Base-by-base conservation (phyloP, 2,888 invertebrate species). In the Automeris io region DNA sequence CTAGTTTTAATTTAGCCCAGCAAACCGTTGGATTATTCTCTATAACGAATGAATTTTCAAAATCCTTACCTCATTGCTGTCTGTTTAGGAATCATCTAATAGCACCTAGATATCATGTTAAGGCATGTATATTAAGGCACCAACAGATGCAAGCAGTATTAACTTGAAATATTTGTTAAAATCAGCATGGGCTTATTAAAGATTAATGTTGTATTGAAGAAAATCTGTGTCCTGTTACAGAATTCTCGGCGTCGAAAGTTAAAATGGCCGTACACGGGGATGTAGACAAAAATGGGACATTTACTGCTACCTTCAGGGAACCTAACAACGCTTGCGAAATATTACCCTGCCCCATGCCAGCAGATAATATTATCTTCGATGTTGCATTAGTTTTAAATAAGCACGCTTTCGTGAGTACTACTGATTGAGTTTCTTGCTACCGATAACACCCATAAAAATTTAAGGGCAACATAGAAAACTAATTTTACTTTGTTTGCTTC, bases 231-330 rank as follows among this genome's bases (percentile, higher is more conserved):
- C 33, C 37, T 22, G 35, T 54, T 57, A 1, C 57, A 81, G 77
- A 59, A 37, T 79, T 77, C 46, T 56, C 69, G 0, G 66, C 78
- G 1, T 41, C 61, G 0, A 59, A 59, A 5, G 33, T 79, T 13
- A 65, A 61, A 38, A 35, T 76, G 2, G 49, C 65, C 0, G 61
- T 75, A 11, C 57, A 49, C 3, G 66, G 60, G 2, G 77, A 76
- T 24, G 59, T 66, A 2, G 45, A 57, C 21, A 62, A 67, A 33
- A 53, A 57, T 1, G 67, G 54, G 0, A 45, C 43, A 7, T 77
- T 56, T 40, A 46, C 57, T n/a, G 64, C 56, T 2, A 36, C 45
- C 0, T 45, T 78, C 12, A 65, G 60, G 42, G 37, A 47, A 0
- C 48, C 62, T 0, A 46, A 45, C 7, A 50, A 70, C 13, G 68